Evolutionary conservation across 2,888 invertebrate species (phyloP), one percentile per base, ranked within the genome.

Genomic region (Corbicula japonica): DNA sequence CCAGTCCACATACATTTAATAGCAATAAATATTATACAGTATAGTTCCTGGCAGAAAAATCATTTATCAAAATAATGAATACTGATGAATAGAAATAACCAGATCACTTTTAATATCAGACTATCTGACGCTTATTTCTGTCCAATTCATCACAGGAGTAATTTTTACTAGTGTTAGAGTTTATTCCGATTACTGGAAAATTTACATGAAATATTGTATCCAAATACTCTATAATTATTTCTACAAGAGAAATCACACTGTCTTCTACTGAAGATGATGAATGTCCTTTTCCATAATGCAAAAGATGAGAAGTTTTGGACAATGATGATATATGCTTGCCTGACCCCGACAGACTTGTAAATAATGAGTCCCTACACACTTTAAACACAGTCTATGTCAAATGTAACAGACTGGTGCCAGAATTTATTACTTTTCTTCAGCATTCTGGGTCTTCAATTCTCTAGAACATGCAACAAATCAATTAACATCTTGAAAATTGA

Each of bases 121-220:
- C 82, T 58, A 50, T 21, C 54, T 69, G 78, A 76, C 82, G 61
- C 62, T 60, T 34, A 35, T 61, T 48, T 23, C 73, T 70, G 61
- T 70, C 79, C 73, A 48, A 83, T 83, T 76, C 60, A 83, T 83
- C 83, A 83, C 76, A 60, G n/a, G 70, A 65, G 65, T 79, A 79
- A 83, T 76, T 79, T 76, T 73, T 61, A 70, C 74, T 74, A 76
- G 71, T 44, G 54, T 41, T 66, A 56, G 41, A 54, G 44, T 54
- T 52, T 52, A 54, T 41, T 28, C 52, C 70, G 83, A 79, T 76
- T 79, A 76, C 62, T 65, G 76, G 61, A 68, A 70, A 66, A 70
- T 83, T 76, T 83, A 76, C 79, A 79, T 83, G 83, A 83, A 83
- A 83, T 83, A 79, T 83, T 73, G 76, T 21, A 50, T 65, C 66